phyloP scores from a whole-genome alignment of 64 coral and sea anemone genomes.

The Montipora foliosa region DNA sequence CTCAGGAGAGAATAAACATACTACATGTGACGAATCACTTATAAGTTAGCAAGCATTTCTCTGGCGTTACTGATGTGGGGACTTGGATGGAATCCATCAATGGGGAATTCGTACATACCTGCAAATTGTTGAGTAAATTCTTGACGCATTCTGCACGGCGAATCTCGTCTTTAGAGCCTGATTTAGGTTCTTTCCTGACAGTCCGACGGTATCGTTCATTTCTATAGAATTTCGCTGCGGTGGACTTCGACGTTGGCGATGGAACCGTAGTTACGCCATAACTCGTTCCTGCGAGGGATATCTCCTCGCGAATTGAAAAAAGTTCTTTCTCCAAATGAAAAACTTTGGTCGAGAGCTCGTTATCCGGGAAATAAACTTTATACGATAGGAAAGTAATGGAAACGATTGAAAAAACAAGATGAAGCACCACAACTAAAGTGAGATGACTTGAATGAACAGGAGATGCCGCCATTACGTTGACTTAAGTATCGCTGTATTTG shows the following conservation, averaged over 20 bases:
- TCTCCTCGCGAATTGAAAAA: not conserved
- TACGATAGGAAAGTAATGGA: not conserved
- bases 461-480: not conserved
- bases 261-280: too few species aligned
- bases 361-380: constrained; percentile 14
- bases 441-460: not conserved
- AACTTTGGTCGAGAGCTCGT: constrained; percentile 24
- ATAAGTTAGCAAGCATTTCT: too few species aligned
- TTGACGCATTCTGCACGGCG: not conserved
- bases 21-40: too few species aligned
- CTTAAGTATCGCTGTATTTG: not conserved
- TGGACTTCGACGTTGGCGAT: not conserved
- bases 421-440: not conserved
- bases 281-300: not conserved
- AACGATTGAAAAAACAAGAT: not conserved
- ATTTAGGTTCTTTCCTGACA: not conserved
- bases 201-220: not conserved
- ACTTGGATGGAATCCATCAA: too few species aligned
- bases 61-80: too few species aligned
- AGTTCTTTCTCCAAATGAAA: constrained; percentile 7
- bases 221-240: not conserved
- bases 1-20: too few species aligned
- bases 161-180: not conserved
- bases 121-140: not conserved
- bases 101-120: not conserved